Evolutionary conservation across 2,113 vertebrate genomes (phyloP).

Genomic region (Telmatochromis sp.): DNA sequence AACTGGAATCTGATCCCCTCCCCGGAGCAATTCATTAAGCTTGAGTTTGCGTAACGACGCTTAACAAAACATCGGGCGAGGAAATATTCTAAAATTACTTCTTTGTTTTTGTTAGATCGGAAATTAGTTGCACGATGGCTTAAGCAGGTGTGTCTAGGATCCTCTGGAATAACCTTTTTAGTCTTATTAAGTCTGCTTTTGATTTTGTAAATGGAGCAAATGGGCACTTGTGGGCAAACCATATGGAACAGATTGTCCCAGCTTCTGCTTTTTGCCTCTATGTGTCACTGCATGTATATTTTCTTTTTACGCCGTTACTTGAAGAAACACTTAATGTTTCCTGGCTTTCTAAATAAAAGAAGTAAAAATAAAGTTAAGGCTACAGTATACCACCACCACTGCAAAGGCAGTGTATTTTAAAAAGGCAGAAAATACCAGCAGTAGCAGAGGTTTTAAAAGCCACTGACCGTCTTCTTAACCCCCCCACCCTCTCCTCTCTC

Average conservation of each 20-base stretch:
- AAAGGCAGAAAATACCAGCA: constrained; percentile 62
- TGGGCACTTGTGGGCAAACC: constrained; percentile 34
- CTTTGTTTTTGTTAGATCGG: background rate
- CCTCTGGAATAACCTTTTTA: background rate
- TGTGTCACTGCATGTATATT: constrained; percentile 69
- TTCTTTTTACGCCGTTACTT: constrained; percentile 70
- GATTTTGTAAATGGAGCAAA: constrained; percentile 17
- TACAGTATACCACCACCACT: constrained; percentile 53
- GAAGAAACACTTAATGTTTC: constrained; percentile 72
- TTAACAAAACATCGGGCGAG: constrained; percentile 8
- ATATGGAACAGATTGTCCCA: constrained; percentile 67
- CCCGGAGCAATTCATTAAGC: background rate
- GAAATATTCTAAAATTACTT: constrained; percentile 10
- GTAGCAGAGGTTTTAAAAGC: constrained; percentile 63
- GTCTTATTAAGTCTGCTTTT: constrained; percentile 2
- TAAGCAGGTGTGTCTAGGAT: constrained; percentile 30
- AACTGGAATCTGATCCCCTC: background rate
- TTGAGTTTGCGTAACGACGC: constrained; percentile 1
- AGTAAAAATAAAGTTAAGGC: constrained; percentile 71
- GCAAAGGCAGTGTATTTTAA: constrained; percentile 55
- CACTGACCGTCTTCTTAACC: constrained; percentile 68
- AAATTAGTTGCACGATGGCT: constrained; percentile 25
- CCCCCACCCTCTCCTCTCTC: constrained; percentile 35
- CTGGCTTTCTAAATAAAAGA: constrained; percentile 68
- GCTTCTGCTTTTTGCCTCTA: constrained; percentile 37